Base-by-base conservation (phyloP, 2,888 invertebrate genomes). In the Epirrhoe alternata region DNA sequence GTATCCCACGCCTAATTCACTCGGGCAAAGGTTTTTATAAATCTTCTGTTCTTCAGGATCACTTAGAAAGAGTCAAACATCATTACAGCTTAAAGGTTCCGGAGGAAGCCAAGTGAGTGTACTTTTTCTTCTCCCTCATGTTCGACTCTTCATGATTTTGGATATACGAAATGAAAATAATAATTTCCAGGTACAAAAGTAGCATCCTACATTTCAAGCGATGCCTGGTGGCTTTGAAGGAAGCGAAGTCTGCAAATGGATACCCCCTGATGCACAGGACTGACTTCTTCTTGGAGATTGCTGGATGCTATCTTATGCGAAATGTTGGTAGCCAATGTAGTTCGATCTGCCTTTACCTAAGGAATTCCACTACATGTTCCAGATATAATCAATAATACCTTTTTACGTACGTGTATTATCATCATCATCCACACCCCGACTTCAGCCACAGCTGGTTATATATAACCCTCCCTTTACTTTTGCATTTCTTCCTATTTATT, bases 291-390 rank as follows among this genome's bases (percentile, higher is more conserved):
- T 71, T 91, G 35, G 87, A 90, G 64, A 81, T 90, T 3, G 89
- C 91, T 45, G 87, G 87, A 6, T 86, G 84, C 64, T 91, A 91
- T 62, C 76, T 86, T 31, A 88, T 89, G 86, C 86, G 91, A 53
- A 90, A 90, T 69, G 90, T 91, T 50, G 74, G 86, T 77, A 30
- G 16, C 45, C n/a, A 0, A 24, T 24, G 24, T 24, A 42, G 38
- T 42, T 4, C 12, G 14, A 53, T 6, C 12, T 14, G 6, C 4
- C 7, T 24, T 24, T 12, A 33, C 31, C 7, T 53, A 24, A 24
- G 24, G 1, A 24, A 24, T 24, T 24, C 24, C 1, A 24, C 24
- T 24, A 2, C 3, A 24, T 24, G 1, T 24, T 24, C 24, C 24
- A 24, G 24, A n/a, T n/a, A n/a, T n/a, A n/a, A n/a, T n/a, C n/a